phyloP scores from a whole-genome alignment of 2,797 vertebrate genomes.

The Gallinago nigripennis region DNA sequence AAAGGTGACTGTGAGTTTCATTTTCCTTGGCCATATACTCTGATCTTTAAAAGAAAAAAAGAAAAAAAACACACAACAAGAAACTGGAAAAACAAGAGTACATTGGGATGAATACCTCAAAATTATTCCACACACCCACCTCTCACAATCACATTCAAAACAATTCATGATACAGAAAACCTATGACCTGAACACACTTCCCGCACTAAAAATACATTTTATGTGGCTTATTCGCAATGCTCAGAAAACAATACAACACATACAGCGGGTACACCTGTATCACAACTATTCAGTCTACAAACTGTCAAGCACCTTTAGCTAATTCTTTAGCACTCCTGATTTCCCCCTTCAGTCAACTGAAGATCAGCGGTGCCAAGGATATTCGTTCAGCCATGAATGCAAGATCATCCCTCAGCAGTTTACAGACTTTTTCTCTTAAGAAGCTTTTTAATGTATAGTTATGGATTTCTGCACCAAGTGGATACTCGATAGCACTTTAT shows the following conservation, averaged over 20 bases:
- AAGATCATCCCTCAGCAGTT: slow-evolving; percentile 11
- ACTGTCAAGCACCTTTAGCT: not conserved
- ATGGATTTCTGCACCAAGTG: slow-evolving; percentile 32
- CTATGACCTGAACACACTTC: slow-evolving; percentile 1
- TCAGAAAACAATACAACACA: slow-evolving; percentile 34
- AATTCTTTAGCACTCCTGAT: not conserved
- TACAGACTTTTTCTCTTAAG: slow-evolving; percentile 19
- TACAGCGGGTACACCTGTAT: not conserved
- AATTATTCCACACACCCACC: slow-evolving; percentile 26
- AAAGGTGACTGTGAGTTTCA: slow-evolving; percentile 26
- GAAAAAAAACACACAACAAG: not conserved
- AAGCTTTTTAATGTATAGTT: slow-evolving; percentile 33
- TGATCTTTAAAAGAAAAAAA: not conserved
- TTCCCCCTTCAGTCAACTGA: not conserved
- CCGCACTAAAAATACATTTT: slow-evolving; percentile 3
- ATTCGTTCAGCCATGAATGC: slow-evolving; percentile 17
- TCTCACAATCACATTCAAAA: slow-evolving; percentile 14
- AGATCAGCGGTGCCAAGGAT: slow-evolving; percentile 47
- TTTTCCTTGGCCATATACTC: slow-evolving; percentile 24
- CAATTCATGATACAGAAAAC: slow-evolving; percentile 25
- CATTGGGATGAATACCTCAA: not conserved
- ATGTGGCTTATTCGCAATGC: not conserved
- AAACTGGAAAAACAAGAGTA: slow-evolving; percentile 3
- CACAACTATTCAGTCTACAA: not conserved
- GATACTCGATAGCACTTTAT: slow-evolving; percentile 8